Base-by-base conservation (phyloP, 2,888 invertebrate species). In the Pseudoips prasinana region DNA sequence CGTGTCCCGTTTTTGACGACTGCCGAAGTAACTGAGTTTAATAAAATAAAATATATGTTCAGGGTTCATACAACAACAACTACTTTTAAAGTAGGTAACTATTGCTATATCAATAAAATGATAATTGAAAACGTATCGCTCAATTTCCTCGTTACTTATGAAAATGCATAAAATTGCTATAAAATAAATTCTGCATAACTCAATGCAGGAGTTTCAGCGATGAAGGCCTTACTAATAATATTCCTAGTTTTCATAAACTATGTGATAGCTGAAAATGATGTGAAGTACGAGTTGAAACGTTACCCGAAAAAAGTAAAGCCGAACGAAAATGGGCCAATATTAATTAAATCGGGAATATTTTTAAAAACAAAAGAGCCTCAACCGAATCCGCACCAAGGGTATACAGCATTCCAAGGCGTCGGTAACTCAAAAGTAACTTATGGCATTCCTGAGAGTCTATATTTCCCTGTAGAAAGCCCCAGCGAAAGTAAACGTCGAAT, bases 331-430 rank as follows among this genome's bases (percentile, higher is more conserved):
- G 46, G 57, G 6, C 44, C 51, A 29, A 43, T 70, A 1, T 55
- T 76, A 25, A 26, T 74, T 9, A 66, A 77, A 14, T 48, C 69
- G 1, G 66, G 64, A 10, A 73, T 67, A 47, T 67, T 62, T 47
- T 25, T 56, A 1, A 44, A 39, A 2, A 8, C 20, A 10, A 26
- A 23, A 1, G 3, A n/a, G 20, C 20, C 20, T 3, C 3, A 20
- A 20, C n/a, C 7, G 7, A 20, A 3, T 20, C 4, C 20, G n/a
- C 7, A n/a, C 7, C 7, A 7, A 3, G 7, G 4, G 3, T 83
- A 79, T 24, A 82, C 82, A 0, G 73, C 38, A 0, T 84, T 79
- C 20, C 66, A 74, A 8, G 26, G 52, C 0, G 36, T 66, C 1
- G 44, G 29, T 3, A 14, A 29, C 23, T 3, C 24, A 2, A 30